These are phyloP conservation scores for Timandra comae DNA, from an alignment of 2,888 invertebrate species.

Conservation along the genomic window DNA sequence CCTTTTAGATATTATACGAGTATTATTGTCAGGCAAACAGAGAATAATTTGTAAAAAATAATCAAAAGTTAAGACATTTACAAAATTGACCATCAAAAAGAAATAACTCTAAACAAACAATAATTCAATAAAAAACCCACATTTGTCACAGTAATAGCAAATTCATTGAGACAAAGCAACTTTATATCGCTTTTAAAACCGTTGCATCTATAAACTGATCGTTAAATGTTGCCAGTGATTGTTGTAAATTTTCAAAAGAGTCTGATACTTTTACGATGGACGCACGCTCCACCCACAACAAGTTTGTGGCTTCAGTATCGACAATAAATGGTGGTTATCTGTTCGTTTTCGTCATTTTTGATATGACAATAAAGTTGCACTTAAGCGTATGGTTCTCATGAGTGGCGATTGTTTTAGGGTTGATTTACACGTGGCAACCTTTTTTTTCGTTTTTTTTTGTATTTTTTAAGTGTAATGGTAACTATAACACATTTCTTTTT, in stretches of 20 bases:
- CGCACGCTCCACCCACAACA: slow-evolving; percentile 54
- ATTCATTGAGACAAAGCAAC: slow-evolving; percentile 58
- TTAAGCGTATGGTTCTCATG: slow-evolving; percentile 1
- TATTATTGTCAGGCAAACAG: no score
- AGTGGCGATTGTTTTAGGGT: no score
- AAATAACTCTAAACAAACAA: no score
- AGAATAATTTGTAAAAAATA: no score
- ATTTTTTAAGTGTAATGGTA: no score
- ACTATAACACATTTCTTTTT: no score
- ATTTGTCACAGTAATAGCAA: slow-evolving; percentile 43
- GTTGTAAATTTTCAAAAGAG: slow-evolving; percentile 69
- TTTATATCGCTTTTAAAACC: slow-evolving; percentile 67
- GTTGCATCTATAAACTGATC: slow-evolving; percentile 69
- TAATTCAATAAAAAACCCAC: slow-evolving; percentile 35
- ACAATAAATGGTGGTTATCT: background rate
- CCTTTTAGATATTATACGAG: no score
- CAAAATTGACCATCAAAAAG: no score
- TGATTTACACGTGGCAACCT: no score
- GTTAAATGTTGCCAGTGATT: slow-evolving; percentile 70
- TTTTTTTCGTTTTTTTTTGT: no score
- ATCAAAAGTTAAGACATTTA: no score
- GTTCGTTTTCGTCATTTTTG: slow-evolving; percentile 7
- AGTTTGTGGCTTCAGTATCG: no score
- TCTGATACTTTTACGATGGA: slow-evolving; percentile 64
- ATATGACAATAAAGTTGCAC: slow-evolving; percentile 1